Evolutionary conservation across 2,797 vertebrate species (phyloP), one percentile per base, ranked within the genome.

Genomic region (Pachyuromys duprasi): DNA sequence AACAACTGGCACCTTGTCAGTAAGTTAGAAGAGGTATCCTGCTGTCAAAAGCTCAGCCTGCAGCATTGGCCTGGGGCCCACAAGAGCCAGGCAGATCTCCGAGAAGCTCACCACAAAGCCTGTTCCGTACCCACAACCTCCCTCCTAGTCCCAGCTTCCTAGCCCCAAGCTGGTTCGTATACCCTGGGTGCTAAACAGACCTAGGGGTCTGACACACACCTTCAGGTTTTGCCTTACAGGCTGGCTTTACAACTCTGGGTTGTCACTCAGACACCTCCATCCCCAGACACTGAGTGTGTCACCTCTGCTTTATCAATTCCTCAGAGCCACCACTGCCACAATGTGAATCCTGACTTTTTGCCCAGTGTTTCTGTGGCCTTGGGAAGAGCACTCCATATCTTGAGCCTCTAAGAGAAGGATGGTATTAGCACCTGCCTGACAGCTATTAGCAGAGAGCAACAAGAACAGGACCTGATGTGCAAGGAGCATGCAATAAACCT

Each of bases 1-100:
- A 96, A 31, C 81, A 86, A 94, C 70, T 94, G 87, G 96, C 82
- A 63, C 75, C 83, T 53, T 67, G 93, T 95, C 94, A 94, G 26
- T 92, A 94, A 39, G n/a, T 93, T 36, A 90, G 74, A 87, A 91
- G 86, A 94, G 78, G 65, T 33, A 6, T 62, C 87, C 92, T 42
- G 42, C 89, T 91, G 91, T 86, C 92, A 96, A 96, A 97, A 93
- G 9, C 78, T 75, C 1, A 20, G 55, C n/a, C 60, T 78, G 53
- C 45, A 95, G 93, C 20, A 26, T 42, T 76, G 92, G 81, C 92
- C 70, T 9, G 33, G 0, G 4, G 90, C 92, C 79, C 89, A 20
- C 15, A 3, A 49, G 22, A 78, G 72, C 80, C 45, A 67, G 33
- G 49, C 15, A 69, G 45, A 28, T 53, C 22, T 36, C 39, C 39